Conservation (phyloP, 2,888 invertebrate genomes). For the Limnephilus lunatus region DNA sequence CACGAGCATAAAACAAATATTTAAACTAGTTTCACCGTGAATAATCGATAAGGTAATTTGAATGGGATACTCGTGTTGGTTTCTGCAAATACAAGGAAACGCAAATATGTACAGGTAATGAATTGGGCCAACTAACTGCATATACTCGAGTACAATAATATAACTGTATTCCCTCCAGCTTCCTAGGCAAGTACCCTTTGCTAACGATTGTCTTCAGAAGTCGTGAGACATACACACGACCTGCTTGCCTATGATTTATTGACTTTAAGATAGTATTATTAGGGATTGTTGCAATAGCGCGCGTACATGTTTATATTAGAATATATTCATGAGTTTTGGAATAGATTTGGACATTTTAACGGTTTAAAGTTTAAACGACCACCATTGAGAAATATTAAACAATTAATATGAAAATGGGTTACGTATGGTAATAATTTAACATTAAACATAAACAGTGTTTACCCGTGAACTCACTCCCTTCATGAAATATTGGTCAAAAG, state of each 20-base stretch:
- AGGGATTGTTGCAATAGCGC: constrained; percentile 23
- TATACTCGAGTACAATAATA: constrained; percentile 13
- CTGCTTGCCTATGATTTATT: constrained; percentile 48
- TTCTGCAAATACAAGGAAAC: constrained; percentile 28
- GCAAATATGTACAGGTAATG: constrained; percentile 20
- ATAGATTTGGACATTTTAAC: not conserved
- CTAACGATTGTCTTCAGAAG: constrained; percentile 38
- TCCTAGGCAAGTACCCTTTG: constrained; percentile 16
- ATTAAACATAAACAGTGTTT: not conserved
- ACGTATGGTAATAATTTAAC: not conserved
- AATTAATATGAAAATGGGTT: not conserved
- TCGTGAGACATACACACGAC: constrained; percentile 51
- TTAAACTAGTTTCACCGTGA: constrained; percentile 17
- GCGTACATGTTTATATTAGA: constrained; percentile 11
- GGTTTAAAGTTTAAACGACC: not conserved
- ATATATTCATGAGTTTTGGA: constrained; percentile 3
- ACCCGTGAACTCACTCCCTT: not conserved
- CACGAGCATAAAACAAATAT: not conserved
- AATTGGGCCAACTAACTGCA: constrained; percentile 31
- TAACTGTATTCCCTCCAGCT: constrained; percentile 34
- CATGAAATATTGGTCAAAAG: not conserved
- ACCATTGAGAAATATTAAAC: not conserved
- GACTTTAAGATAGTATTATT: constrained; percentile 28
- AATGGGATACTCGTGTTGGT: constrained; percentile 21
- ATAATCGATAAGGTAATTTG: constrained; percentile 30